Conservation (phyloP, 2,888 invertebrate genomes). For the Epistrophella euchroma region DNA sequence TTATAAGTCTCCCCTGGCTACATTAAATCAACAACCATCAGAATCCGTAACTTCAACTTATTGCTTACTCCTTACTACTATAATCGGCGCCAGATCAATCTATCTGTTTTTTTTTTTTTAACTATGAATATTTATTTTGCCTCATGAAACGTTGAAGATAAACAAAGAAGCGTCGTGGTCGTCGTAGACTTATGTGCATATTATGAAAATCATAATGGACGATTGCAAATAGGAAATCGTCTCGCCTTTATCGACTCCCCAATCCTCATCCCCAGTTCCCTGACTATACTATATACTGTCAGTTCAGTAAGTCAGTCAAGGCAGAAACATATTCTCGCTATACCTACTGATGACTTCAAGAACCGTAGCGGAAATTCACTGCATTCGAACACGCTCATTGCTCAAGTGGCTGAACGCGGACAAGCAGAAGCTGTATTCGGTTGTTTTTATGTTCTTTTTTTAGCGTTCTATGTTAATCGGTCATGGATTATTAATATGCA, state of each 20-base stretch:
- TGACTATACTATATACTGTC: background rate
- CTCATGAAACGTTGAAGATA: constrained; percentile 18
- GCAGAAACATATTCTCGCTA: constrained; percentile 1
- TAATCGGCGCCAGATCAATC: constrained; percentile 34
- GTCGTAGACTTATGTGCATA: constrained; percentile 16
- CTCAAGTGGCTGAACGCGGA: constrained; percentile 4
- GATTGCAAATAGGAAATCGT: constrained; percentile 24
- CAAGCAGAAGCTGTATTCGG: constrained; percentile 7
- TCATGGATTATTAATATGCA: constrained; percentile 41
- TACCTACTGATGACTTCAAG: constrained; percentile 7
- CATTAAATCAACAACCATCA: background rate
- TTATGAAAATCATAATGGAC: constrained; percentile 23
- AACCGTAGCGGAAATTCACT: constrained; percentile 26
- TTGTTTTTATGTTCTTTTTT: background rate
- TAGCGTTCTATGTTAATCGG: constrained; percentile 12
- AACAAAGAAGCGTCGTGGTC: constrained; percentile 19
- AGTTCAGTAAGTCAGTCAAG: constrained; percentile 5
- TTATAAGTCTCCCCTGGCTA: background rate
- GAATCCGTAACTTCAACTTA: background rate
- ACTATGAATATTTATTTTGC: constrained; percentile 27
- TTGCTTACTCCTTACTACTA: background rate
- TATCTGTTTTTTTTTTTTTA: constrained; percentile 19
- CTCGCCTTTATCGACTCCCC: constrained; percentile 9
- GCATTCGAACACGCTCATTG: constrained; percentile 9
- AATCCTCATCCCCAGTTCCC: too few species aligned